Evolutionary conservation across 2,113 vertebrate genomes (phyloP).

Genomic region (Crotophaga sulcirostris): DNA sequence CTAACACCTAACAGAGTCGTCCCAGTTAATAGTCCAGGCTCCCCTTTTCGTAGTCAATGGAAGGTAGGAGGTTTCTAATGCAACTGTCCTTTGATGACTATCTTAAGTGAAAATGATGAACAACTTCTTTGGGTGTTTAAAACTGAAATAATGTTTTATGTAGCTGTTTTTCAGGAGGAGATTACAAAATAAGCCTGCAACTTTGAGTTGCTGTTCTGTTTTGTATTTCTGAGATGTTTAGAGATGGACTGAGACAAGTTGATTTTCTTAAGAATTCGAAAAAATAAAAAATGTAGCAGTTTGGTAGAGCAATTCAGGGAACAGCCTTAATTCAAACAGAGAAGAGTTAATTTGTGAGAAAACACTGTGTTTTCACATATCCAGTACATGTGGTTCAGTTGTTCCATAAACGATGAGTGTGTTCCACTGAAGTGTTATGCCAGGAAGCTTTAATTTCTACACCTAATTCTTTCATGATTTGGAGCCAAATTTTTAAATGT

Average conservation of each 20-base stretch:
- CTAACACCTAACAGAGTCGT: neutral
- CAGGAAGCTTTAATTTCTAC: slow-evolving; percentile 36
- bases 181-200: neutral
- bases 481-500: neutral
- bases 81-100: neutral
- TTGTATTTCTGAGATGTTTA: neutral
- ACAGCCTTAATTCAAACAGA: neutral
- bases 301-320: neutral
- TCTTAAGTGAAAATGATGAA: neutral
- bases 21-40: neutral
- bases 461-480: neutral
- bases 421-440: neutral
- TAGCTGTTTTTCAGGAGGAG: neutral
- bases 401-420: neutral
- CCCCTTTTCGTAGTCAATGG: neutral
- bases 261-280: neutral
- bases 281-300: neutral
- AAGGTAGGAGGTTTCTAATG: neutral
- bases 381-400: neutral
- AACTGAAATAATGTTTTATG: neutral
- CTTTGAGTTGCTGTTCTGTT: neutral
- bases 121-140: neutral
- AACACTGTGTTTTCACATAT: slow-evolving; percentile 3
- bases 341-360: neutral
- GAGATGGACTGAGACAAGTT: rapidly evolving